Evolutionary conservation across 2,797 vertebrate genomes (phyloP).

Genomic region (Typhlichthys eigenmanni): DNA sequence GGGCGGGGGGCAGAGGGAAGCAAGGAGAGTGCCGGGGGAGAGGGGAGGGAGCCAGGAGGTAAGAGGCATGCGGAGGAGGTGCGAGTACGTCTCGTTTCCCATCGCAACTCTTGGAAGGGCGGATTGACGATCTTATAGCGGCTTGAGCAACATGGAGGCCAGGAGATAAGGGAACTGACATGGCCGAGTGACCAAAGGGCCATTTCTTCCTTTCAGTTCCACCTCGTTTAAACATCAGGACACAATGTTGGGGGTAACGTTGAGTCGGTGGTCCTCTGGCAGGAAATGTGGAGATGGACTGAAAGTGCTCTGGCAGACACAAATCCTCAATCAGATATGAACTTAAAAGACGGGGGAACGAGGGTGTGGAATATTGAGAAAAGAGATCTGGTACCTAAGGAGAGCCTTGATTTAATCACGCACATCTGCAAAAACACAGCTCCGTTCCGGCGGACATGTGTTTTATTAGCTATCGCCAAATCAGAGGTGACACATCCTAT

Average conservation of each 20-base stretch:
- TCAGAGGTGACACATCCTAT: slow-evolving; percentile 40
- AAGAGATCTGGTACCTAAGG: slow-evolving; percentile 37
- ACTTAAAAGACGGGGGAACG: slow-evolving; percentile 26
- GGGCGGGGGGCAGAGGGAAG: neutral
- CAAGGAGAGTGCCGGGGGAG: slow-evolving; percentile 2
- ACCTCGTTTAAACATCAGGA: slow-evolving; percentile 3
- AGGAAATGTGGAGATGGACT: neutral
- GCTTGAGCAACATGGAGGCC: slow-evolving; percentile 2
- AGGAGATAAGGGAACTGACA: slow-evolving; percentile 6
- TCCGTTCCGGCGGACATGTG: slow-evolving; percentile 58
- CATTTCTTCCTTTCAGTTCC: neutral
- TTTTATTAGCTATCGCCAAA: slow-evolving; percentile 62
- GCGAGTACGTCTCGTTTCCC: slow-evolving; percentile 46
- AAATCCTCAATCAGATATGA: slow-evolving; percentile 23
- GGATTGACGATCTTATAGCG: slow-evolving; percentile 1
- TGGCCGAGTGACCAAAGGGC: neutral
- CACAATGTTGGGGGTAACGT: neutral
- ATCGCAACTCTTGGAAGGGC: neutral
- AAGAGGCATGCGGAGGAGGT: neutral
- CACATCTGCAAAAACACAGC: slow-evolving; percentile 71
- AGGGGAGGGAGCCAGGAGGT: slow-evolving; percentile 6
- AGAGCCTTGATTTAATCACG: slow-evolving; percentile 55
- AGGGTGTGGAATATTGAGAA: slow-evolving; percentile 43
- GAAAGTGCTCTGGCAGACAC: slow-evolving; percentile 5
- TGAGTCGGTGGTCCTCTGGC: slow-evolving; percentile 6